Evolutionary conservation across 2,113 vertebrate genomes (phyloP).

Genomic region (Marmota flaviventris): DNA sequence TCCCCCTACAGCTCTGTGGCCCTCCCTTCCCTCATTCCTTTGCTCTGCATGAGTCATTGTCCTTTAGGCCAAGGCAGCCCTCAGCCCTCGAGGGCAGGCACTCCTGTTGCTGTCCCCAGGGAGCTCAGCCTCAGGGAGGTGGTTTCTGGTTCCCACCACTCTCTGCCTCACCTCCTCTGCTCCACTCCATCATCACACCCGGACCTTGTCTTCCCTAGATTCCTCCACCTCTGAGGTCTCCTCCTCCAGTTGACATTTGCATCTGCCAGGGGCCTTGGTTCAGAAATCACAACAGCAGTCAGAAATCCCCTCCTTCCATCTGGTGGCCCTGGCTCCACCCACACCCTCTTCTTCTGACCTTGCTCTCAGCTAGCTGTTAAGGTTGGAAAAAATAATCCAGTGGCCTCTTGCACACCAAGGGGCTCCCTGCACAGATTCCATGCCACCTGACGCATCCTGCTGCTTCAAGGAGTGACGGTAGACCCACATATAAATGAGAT

Average conservation of each 20-base stretch:
- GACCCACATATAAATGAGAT: neutral
- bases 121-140: neutral
- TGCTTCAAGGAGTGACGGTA: neutral
- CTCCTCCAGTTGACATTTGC: neutral
- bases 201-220: neutral
- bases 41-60: too few species aligned
- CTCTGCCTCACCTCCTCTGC: neutral
- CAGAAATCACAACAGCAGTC: neutral
- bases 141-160: neutral
- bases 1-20: accelerated
- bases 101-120: neutral
- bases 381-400: neutral
- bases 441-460: neutral
- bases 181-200: accelerated
- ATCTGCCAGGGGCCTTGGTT: neutral
- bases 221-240: neutral
- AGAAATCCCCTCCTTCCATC: neutral
- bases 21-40: neutral
- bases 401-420: neutral
- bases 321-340: too few species aligned
- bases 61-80: neutral
- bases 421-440: neutral
- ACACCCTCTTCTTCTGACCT: neutral
- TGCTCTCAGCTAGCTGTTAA: neutral
- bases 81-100: too few species aligned